phyloP scores from a whole-genome alignment of 2,888 invertebrate species.

The Cremastobaeus sp. region DNA sequence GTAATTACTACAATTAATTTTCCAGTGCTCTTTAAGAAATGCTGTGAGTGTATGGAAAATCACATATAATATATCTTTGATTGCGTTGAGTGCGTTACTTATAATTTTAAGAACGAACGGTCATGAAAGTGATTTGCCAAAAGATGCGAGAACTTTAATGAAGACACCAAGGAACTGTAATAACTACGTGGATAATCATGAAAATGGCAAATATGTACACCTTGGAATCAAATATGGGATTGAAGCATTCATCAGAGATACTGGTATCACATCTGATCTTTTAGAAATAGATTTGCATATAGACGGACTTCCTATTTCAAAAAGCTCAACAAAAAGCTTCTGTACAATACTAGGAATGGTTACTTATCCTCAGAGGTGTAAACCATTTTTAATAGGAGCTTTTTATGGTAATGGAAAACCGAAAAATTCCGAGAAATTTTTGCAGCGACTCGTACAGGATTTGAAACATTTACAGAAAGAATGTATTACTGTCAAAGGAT shows the following conservation, averaged over 20 bases:
- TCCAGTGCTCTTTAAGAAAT: too few species aligned
- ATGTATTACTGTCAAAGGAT: not conserved
- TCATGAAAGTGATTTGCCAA: slow-evolving; percentile 16
- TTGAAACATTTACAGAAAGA: not conserved
- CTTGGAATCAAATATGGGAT: slow-evolving; percentile 12
- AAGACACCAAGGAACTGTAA: too few species aligned
- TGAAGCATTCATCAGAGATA: not conserved
- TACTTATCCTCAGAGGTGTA: not conserved
- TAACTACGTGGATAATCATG: not conserved
- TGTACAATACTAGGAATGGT: slow-evolving; percentile 16
- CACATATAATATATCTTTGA: not conserved
- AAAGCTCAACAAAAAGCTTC: slow-evolving; percentile 17
- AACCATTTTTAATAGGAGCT: not conserved
- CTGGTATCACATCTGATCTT: not conserved
- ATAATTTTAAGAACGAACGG: slow-evolving; percentile 1
- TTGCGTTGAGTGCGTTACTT: not conserved
- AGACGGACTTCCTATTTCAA: slow-evolving; percentile 5
- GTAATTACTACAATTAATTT: too few species aligned
- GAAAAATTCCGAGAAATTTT: not conserved
- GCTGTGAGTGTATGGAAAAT: not conserved
- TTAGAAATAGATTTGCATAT: slow-evolving; percentile 12
- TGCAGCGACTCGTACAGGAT: not conserved
- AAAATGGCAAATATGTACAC: slow-evolving; percentile 27
- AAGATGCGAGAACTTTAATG: slow-evolving; percentile 21
- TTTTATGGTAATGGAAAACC: slow-evolving; percentile 21